Percentiles rank a stretch among this genome's conserved stretches.
Conservation (phyloP, 2,888 invertebrate species). For the Agrotis segetum region DNA sequence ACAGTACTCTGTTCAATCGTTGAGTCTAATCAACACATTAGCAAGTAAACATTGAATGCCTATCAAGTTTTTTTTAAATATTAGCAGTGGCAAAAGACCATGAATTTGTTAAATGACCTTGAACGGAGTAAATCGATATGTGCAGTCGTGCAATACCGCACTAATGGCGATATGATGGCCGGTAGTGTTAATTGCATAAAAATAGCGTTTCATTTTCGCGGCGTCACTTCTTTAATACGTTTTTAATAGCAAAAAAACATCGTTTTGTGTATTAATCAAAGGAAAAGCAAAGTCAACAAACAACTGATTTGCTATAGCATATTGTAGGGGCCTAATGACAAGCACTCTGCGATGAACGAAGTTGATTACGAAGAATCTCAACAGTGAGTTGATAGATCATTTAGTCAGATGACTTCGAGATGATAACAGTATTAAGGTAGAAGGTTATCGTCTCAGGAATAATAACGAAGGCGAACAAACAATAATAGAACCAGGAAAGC, state of each 20-base stretch:
- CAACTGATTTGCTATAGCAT: constrained; percentile 1
- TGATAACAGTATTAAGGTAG: constrained; percentile 18
- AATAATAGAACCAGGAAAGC: constrained; percentile 2
- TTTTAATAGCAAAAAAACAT: constrained; percentile 46
- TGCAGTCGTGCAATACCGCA: constrained; percentile 61
- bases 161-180: constrained; percentile 66
- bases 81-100: constrained; percentile 31
- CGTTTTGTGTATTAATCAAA: background rate
- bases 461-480: background rate
- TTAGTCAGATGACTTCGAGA: constrained; percentile 11
- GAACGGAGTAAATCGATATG: constrained; percentile 63
- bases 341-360: background rate
- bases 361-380: constrained; percentile 32
- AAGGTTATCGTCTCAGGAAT: constrained; percentile 14
- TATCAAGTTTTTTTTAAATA: constrained; percentile 41
- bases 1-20: constrained; percentile 35
- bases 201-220: constrained; percentile 51
- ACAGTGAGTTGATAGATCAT: constrained; percentile 21
- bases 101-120: constrained; percentile 58
- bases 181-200: constrained; percentile 63
- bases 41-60: constrained; percentile 41
- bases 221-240: constrained; percentile 52
- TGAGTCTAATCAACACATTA: constrained; percentile 41
- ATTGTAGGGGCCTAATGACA: background rate
- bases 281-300: background rate